phyloP scores from a whole-genome alignment of 2,797 vertebrate species.

The Rachycentron canadum region DNA sequence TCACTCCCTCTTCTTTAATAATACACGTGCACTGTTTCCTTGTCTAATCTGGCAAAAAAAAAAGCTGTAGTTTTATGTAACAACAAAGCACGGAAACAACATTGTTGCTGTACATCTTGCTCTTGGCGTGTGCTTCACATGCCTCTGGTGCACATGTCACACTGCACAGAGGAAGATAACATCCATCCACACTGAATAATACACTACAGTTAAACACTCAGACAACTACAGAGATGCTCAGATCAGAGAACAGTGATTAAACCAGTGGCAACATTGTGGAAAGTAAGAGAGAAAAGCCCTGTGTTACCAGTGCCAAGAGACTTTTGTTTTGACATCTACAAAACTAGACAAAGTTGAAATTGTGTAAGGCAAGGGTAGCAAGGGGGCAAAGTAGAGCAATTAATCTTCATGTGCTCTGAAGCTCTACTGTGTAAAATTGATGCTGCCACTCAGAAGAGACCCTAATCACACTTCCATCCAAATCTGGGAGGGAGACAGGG shows the following conservation, averaged over 20 bases:
- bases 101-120: constrained; percentile 16
- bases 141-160: constrained; percentile 22
- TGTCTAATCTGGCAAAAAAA: constrained; percentile 16
- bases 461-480: constrained; percentile 61
- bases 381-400: constrained; percentile 51
- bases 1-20: constrained; percentile 40
- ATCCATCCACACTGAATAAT: constrained; percentile 35
- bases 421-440: constrained; percentile 26
- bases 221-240: constrained; percentile 31
- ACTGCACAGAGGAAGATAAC: constrained; percentile 16
- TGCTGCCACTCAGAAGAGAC: constrained; percentile 55
- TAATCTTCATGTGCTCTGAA: constrained; percentile 48
- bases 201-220: constrained; percentile 10
- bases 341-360: constrained; percentile 35
- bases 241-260: constrained; percentile 35
- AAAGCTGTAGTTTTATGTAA: constrained; percentile 20
- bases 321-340: constrained; percentile 26
- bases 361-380: constrained; percentile 32
- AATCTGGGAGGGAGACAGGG: constrained; percentile 45
- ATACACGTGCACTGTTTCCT: constrained; percentile 34
- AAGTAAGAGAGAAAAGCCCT: constrained; percentile 10
- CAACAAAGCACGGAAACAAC: constrained; percentile 22
- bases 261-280: constrained; percentile 10
- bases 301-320: neutral
- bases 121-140: constrained; percentile 2